Base-by-base conservation (phyloP, 2,888 invertebrate genomes). In the Trachelus stipa region DNA sequence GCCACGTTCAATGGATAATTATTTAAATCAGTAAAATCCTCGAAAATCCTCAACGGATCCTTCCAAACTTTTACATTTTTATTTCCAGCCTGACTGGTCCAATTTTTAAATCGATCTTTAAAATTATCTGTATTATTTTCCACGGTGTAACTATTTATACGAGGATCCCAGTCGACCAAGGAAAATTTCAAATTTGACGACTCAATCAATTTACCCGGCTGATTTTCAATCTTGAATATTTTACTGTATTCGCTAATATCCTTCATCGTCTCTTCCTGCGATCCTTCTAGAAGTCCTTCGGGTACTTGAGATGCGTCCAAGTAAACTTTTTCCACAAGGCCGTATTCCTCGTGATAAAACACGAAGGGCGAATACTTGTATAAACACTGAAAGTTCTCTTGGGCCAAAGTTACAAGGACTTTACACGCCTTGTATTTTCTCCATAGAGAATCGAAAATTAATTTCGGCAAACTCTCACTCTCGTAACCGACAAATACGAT, bases 301-400 rank as follows among this genome's bases (percentile, higher is more conserved):
- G 56, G 9, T 56, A 56, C 23, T 9, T 56, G 23, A 9, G 56
- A 23, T 56, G 9, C 33, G 9, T 23, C 35, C 33, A 82, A 12
- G 11, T 81, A 81, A 15, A 82, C 12, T n/a, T 79, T 79, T 11
- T 75, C 68, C 4, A 84, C 78, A 1, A 9, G n/a, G 0, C 86
- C 86, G 11, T 79, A 86, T 9, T 74, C 69, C 0, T 76, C 56
- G 0, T 34, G 33, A 0, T 4, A 37, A 2, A 40, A 40, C 6
- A 83, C 81, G 69, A 87, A 83, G 0, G 87, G 87, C 68, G 73
- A 76, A 69, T 85, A 88, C n/a, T 73, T 81, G 30, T 81, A 75
- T 1, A 85, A n/a, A 12, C 83, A 86, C 1, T 78, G 71, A 68
- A 86, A 87, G 30, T 84, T 68, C 12, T 88, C 86, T 1, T 78